Percentiles rank a stretch among this genome's conserved stretches.
Conservation (phyloP, 2,797 vertebrate genomes). For the Xyrichtys novacula region DNA sequence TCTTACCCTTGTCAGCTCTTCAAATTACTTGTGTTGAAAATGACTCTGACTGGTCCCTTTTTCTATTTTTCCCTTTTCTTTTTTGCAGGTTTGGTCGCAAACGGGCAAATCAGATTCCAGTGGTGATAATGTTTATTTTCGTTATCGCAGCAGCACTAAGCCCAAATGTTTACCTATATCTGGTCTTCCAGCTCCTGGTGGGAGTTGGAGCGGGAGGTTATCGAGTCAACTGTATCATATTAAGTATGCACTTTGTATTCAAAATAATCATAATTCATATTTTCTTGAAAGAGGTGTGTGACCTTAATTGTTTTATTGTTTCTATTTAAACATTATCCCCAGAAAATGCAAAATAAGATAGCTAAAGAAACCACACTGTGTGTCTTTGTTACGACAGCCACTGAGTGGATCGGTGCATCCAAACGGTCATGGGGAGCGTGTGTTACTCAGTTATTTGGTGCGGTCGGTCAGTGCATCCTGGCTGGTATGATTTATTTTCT, state of each 20-base stretch:
- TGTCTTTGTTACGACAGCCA: constrained; percentile 70
- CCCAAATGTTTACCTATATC: constrained; percentile 81
- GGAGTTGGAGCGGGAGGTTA: constrained; percentile 73
- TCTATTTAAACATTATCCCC: no score
- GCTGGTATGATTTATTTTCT: constrained; percentile 82
- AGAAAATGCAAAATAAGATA: no score
- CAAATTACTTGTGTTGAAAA: no score
- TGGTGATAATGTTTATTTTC: constrained; percentile 69
- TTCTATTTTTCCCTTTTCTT: neutral
- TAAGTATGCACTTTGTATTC: constrained; percentile 77
- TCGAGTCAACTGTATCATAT: constrained; percentile 73
- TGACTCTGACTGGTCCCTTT: no score
- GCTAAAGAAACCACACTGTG: neutral
- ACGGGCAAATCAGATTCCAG: constrained; percentile 71
- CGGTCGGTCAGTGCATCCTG: constrained; percentile 77
- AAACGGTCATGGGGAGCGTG: constrained; percentile 81
- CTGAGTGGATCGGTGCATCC: constrained; percentile 87
- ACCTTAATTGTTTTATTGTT: no score
- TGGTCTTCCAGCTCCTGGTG: constrained; percentile 79
- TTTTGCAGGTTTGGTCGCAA: constrained; percentile 80
- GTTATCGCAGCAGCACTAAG: constrained; percentile 73
- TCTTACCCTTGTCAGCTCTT: no score
- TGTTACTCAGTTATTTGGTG: constrained; percentile 65
- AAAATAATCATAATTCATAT: no score
- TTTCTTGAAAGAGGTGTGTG: no score